A percentile compares a stretch with the other conserved stretches of the same genome.
These are phyloP conservation scores for Camponotus floridanus DNA, from an alignment of 1,140 invertebrate genomes.

Conservation along the genomic window DNA sequence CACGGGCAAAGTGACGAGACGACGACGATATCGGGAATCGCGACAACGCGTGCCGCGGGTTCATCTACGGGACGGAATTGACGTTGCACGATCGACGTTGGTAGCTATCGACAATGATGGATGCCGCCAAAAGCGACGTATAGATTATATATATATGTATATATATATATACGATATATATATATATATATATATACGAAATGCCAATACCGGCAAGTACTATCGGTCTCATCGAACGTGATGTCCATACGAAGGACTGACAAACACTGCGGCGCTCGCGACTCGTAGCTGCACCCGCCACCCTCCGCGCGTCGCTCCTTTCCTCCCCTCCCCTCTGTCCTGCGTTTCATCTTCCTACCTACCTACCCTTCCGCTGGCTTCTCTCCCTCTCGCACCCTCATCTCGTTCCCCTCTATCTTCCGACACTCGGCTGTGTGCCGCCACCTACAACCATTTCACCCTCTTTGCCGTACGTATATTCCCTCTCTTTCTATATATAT, in stretches of 20 bases:
- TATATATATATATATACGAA: slow-evolving; percentile 5
- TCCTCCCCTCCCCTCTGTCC: slow-evolving; percentile 46
- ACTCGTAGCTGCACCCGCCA: slow-evolving; percentile 76
- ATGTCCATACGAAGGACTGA: slow-evolving; percentile 81
- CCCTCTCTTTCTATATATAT: slow-evolving; percentile 37
- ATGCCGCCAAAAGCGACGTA: slow-evolving; percentile 67
- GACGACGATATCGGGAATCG: slow-evolving; percentile 30
- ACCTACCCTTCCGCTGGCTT: slow-evolving; percentile 44
- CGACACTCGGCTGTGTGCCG: slow-evolving; percentile 65
- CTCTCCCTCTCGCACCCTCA: slow-evolving; percentile 23
- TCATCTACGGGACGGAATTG: slow-evolving; percentile 64
- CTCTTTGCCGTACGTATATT: slow-evolving; percentile 34
- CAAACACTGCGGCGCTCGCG: slow-evolving; percentile 80
- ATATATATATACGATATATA: no score
- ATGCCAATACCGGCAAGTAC: slow-evolving; percentile 64
- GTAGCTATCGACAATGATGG: slow-evolving; percentile 35
- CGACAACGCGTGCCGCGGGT: slow-evolving; percentile 34
- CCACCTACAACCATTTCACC: slow-evolving; percentile 71
- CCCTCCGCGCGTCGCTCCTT: slow-evolving; percentile 66
- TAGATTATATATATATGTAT: slow-evolving; percentile 47
- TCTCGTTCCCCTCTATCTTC: slow-evolving; percentile 55
- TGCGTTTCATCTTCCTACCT: slow-evolving; percentile 51
- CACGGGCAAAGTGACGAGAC: slow-evolving; percentile 15
- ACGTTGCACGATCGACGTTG: slow-evolving; percentile 52
- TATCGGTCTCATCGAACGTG: slow-evolving; percentile 76